Evolutionary conservation across 1,140 invertebrate genomes (phyloP).

Genomic region (Hormaphis cornu): DNA sequence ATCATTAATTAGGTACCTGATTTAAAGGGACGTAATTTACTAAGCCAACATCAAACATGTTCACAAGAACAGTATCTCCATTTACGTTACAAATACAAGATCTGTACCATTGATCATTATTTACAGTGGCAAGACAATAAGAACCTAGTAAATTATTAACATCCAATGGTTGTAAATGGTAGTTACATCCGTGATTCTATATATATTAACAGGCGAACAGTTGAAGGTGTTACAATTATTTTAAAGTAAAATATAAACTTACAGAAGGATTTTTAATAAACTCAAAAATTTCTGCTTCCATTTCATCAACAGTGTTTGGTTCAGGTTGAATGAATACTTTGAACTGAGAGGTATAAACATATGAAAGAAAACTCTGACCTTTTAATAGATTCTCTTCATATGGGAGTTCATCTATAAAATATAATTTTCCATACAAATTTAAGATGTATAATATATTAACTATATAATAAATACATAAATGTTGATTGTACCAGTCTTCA

Average conservation of each 20-base stretch:
- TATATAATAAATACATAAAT: neutral
- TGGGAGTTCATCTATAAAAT: conserved; percentile 21
- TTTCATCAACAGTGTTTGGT: conserved; percentile 15
- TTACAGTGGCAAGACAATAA: conserved; percentile 6
- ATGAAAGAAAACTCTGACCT: conserved; percentile 9
- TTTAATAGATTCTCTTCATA: conserved; percentile 5
- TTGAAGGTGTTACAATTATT: neutral
- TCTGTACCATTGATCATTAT: conserved; percentile 15
- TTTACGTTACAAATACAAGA: neutral
- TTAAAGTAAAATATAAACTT: neutral
- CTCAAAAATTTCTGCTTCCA: conserved; percentile 4
- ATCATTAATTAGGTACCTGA: neutral
- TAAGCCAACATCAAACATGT: conserved; percentile 26
- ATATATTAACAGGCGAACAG: neutral
- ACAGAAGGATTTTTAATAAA: neutral
- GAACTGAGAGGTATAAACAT: neutral
- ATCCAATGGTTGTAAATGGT: too few species aligned
- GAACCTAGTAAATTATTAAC: neutral
- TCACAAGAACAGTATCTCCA: conserved; percentile 1
- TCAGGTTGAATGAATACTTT: conserved; percentile 16
- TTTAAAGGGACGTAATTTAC: neutral
- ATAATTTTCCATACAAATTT: neutral
- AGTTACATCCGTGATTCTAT: neutral
- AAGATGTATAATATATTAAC: neutral
- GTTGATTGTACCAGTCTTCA: neutral